A percentile compares a stretch with the other conserved stretches of the same genome.
phyloP scores from a whole-genome alignment of 2,797 vertebrate species.

The Iguana delicatissima region DNA sequence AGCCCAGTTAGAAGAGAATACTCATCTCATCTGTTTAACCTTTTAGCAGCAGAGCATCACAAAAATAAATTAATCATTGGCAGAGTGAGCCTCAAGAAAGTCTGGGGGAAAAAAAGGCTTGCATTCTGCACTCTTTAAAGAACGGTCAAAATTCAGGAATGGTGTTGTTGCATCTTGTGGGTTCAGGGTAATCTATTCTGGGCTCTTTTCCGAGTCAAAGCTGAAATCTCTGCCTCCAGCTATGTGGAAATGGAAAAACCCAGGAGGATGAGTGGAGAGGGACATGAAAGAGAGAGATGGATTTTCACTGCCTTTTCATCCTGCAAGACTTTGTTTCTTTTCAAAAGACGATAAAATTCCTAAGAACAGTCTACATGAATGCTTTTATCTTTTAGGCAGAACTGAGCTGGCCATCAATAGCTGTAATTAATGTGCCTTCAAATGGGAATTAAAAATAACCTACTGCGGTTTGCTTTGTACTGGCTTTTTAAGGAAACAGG shows the following conservation, averaged over 20 bases:
- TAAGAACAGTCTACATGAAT: constrained; percentile 48
- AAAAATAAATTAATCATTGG: background rate
- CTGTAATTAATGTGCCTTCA: constrained; percentile 68
- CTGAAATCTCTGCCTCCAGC: constrained; percentile 46
- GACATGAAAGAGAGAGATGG: constrained; percentile 36
- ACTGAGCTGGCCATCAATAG: constrained; percentile 54
- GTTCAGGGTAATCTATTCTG: constrained; percentile 25
- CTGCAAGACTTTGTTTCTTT: constrained; percentile 28
- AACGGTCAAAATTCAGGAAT: constrained; percentile 7
- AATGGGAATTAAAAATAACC: constrained; percentile 54
- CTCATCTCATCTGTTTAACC: constrained; percentile 36
- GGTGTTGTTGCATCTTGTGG: constrained; percentile 14
- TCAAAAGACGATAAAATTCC: constrained; percentile 39
- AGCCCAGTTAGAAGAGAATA: background rate
- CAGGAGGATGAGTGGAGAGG: constrained; percentile 27
- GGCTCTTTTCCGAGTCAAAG: constrained; percentile 18
- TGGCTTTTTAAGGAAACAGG: constrained; percentile 58
- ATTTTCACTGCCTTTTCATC: constrained; percentile 34
- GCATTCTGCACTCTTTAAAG: constrained; percentile 29
- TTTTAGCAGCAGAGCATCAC: background rate
- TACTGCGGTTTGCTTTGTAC: constrained; percentile 45
- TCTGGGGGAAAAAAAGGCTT: background rate
- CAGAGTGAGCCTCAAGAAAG: background rate
- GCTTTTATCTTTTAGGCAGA: constrained; percentile 58
- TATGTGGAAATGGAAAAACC: constrained; percentile 50